A percentile compares a stretch with the other conserved stretches of the same genome.
Conservation (phyloP, 1,140 invertebrate species). For the Oedothorax gibbosus region DNA sequence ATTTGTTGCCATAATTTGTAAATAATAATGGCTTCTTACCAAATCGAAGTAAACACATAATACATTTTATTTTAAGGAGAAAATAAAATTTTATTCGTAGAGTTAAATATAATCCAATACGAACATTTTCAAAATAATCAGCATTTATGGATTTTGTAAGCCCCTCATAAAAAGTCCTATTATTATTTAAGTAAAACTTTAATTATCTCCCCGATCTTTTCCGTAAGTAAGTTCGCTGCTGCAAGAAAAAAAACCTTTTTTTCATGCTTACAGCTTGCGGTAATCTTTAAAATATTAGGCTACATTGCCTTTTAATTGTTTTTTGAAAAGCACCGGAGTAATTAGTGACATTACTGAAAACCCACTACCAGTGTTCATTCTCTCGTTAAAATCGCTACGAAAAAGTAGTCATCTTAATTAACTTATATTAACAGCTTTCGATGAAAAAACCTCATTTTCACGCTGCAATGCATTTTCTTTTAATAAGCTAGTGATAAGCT, state of each 20-base stretch:
- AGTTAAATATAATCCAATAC: too few relatives aligned
- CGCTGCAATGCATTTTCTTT: not conserved
- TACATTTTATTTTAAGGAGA: too few relatives aligned
- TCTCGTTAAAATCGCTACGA: slow-evolving; percentile 13
- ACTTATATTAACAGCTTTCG: slow-evolving; percentile 33
- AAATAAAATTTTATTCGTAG: too few relatives aligned
- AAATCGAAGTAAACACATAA: too few relatives aligned
- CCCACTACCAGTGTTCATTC: slow-evolving; percentile 29
- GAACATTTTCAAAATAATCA: not conserved
- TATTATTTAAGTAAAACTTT: not conserved
- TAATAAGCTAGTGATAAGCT: slow-evolving; percentile 35
- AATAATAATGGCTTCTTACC: too few relatives aligned
- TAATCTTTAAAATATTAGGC: slow-evolving; percentile 29
- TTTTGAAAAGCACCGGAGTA: slow-evolving; percentile 29
- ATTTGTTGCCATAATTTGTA: too few relatives aligned
- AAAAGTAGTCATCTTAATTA: slow-evolving; percentile 45
- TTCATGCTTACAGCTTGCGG: not conserved
- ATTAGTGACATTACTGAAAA: slow-evolving; percentile 39
- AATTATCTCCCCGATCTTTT: not conserved
- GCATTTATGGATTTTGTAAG: not conserved
- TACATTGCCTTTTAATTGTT: slow-evolving; percentile 24
- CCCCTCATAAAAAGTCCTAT: not conserved
- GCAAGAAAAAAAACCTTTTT: not conserved
- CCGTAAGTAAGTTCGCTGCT: not conserved
- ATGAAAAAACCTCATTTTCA: not conserved